Evolutionary conservation across 1,140 invertebrate genomes (phyloP).

Genomic region (Eurytemora carolleeae): DNA sequence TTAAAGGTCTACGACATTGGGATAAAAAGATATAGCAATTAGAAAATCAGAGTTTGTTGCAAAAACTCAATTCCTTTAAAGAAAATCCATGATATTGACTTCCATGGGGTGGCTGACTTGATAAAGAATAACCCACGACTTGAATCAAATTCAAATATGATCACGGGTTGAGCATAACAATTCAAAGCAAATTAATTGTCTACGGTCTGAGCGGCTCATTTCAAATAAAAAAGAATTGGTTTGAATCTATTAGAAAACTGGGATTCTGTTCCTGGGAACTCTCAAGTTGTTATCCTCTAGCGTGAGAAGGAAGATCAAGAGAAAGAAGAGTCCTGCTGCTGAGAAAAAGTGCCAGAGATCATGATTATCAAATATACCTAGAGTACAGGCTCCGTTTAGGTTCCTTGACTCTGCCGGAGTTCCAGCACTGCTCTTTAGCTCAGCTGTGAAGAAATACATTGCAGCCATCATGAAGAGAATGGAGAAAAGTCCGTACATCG

Average conservation of each 20-base stretch:
- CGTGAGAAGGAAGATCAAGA: conserved; percentile 39
- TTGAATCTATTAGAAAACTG: conserved; percentile 15
- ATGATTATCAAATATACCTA: conserved; percentile 67
- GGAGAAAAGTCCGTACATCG: neutral
- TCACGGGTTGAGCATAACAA: too few species aligned
- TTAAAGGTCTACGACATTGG: too few species aligned
- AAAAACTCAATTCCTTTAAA: too few species aligned
- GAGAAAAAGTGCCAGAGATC: conserved; percentile 79
- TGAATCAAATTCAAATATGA: too few species aligned
- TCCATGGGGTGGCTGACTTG: too few species aligned
- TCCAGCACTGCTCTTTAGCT: conserved; percentile 20
- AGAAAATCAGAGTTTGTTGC: too few species aligned
- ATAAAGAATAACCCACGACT: too few species aligned
- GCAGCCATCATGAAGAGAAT: neutral
- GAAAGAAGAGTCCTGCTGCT: conserved; percentile 63
- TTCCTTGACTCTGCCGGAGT: conserved; percentile 55
- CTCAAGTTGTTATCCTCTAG: conserved; percentile 10
- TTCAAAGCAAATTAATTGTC: too few species aligned
- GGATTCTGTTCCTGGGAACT: conserved; percentile 8
- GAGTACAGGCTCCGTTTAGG: conserved; percentile 48
- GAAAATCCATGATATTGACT: too few species aligned
- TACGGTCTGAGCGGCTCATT: too few species aligned
- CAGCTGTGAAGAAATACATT: conserved; percentile 14
- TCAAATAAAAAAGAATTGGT: too few species aligned
- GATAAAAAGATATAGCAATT: too few species aligned